These are phyloP conservation scores for Megalops cyprinoides DNA, from an alignment of 2,797 vertebrate species.

Conservation along the genomic window DNA sequence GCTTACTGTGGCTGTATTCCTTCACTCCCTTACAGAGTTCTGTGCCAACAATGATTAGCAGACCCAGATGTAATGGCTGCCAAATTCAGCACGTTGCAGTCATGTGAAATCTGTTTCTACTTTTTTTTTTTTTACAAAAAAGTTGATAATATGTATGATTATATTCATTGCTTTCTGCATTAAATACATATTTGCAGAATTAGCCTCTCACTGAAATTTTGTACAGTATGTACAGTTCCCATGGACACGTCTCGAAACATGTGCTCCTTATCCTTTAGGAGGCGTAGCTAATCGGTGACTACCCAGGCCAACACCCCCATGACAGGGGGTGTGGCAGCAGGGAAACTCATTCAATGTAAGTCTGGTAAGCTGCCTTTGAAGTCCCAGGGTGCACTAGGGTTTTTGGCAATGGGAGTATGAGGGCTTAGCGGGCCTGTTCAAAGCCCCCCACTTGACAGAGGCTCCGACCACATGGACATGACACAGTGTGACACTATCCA, in stretches of 20 bases:
- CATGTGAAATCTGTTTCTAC: conserved; percentile 48
- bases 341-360: conserved; percentile 22
- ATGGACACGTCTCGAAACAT: conserved; percentile 29
- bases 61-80: conserved; percentile 47
- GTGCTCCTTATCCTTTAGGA: neutral
- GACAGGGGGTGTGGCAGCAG: conserved; percentile 18
- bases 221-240: conserved; percentile 4
- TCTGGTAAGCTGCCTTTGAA: conserved; percentile 36
- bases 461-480: neutral
- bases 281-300: neutral
- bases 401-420: neutral
- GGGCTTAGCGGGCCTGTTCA: neutral
- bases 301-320: neutral
- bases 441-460: conserved; percentile 8
- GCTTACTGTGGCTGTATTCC: neutral
- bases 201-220: neutral
- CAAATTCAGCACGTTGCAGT: conserved; percentile 41
- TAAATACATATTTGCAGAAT: neutral
- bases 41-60: conserved; percentile 58
- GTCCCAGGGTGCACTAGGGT: conserved; percentile 28
- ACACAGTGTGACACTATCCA: neutral
- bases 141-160: conserved; percentile 43
- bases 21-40: conserved; percentile 29
- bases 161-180: conserved; percentile 23
- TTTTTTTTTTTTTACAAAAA: conserved; percentile 41